Percentiles rank a stretch among this genome's conserved stretches.
Conservation (phyloP, 2,113 vertebrate genomes). For the Nettapus auritus region DNA sequence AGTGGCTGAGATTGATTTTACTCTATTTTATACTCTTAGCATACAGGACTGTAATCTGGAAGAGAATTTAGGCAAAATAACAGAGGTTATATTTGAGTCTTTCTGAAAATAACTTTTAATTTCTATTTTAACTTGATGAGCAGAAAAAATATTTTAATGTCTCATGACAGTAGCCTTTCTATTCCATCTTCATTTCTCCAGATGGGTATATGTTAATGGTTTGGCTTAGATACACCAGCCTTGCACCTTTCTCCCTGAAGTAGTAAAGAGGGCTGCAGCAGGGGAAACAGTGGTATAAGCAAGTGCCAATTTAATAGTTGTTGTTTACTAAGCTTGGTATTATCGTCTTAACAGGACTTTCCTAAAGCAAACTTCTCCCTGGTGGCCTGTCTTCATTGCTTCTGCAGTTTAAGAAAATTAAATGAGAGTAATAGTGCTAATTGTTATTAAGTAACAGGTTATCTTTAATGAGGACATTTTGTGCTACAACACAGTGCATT, state of each 20-base stretch:
- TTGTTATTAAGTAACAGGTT: neutral
- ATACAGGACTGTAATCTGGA: neutral
- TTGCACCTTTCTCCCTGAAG: neutral
- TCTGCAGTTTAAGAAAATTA: neutral
- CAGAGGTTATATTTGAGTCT: neutral
- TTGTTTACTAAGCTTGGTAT: neutral
- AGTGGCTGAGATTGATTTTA: neutral
- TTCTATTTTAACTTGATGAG: neutral
- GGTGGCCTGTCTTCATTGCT: neutral
- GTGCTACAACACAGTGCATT: accelerated
- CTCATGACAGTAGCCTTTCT: neutral
- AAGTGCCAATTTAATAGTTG: neutral
- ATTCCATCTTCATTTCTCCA: neutral
- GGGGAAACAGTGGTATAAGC: neutral
- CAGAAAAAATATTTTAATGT: neutral
- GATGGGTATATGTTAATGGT: neutral
- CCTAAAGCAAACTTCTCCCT: neutral
- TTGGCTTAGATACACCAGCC: neutral
- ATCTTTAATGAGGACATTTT: neutral
- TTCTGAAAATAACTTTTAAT: neutral
- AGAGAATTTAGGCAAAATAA: neutral
- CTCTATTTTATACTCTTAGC: neutral
- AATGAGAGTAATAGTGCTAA: neutral
- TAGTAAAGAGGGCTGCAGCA: neutral
- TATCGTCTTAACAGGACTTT: neutral